Evolutionary conservation across 35 echinoderm and acorn worm species (phyloP).

Genomic region (Amphiura filiformis): DNA sequence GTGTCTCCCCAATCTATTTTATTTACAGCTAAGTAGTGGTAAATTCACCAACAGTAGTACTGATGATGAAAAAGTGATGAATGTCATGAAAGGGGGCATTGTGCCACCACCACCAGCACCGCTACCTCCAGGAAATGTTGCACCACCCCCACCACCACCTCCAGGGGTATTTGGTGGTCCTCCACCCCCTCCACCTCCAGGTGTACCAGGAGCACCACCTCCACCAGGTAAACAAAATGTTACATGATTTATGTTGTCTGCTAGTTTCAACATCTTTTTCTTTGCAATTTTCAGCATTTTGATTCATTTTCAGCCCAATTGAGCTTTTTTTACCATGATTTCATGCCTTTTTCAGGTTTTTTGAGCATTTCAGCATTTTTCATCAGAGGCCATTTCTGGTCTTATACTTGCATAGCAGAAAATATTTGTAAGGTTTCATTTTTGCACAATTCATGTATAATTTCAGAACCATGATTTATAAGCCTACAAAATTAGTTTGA

Average conservation of each 20-base stretch:
- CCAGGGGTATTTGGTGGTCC: conserved; percentile 43
- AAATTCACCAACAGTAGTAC: conserved; percentile 63
- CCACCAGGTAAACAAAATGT: conserved; percentile 55
- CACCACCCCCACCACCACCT: conserved; percentile 73
- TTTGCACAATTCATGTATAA: no score
- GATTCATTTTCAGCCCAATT: no score
- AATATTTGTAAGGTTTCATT: no score
- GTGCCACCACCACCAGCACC: conserved; percentile 67
- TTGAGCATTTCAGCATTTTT: no score
- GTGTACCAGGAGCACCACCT: conserved; percentile 39
- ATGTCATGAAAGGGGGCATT: conserved; percentile 31
- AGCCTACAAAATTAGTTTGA: no score
- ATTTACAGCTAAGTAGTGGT: conserved; percentile 53
- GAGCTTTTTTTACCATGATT: no score
- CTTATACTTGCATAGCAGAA: no score
- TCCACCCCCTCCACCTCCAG: conserved; percentile 71
- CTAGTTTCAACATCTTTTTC: background rate
- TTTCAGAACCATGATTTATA: no score
- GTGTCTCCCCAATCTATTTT: background rate
- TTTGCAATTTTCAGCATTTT: background rate
- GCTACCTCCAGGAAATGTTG: conserved; percentile 39
- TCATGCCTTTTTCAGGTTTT: conserved; percentile 1
- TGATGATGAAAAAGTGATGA: conserved; percentile 81
- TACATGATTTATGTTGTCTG: background rate
- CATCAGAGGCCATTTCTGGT: no score